These are phyloP conservation scores for Neodiprion fabricii DNA, from an alignment of 1,140 invertebrate species.

Conservation along the genomic window DNA sequence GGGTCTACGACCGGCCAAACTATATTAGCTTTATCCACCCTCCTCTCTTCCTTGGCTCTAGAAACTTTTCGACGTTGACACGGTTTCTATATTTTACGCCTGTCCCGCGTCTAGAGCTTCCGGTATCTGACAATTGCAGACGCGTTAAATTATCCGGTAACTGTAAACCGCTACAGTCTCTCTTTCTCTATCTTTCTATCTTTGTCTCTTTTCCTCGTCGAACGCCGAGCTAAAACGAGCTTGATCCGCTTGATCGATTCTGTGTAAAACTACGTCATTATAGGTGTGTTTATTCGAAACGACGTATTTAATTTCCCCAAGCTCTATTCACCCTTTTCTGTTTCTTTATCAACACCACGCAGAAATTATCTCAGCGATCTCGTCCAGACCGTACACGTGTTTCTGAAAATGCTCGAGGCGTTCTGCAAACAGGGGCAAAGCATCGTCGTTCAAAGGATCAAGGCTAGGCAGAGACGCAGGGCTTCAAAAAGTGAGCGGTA, in stretches of 20 bases:
- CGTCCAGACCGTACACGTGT: constrained; percentile 88
- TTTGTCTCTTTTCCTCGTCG: too few species aligned
- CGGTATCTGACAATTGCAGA: background rate
- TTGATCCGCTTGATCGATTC: too few species aligned
- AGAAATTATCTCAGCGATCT: constrained; percentile 87
- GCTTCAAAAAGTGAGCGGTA: constrained; percentile 57
- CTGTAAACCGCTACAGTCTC: background rate
- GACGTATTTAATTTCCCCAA: too few species aligned
- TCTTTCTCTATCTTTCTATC: too few species aligned
- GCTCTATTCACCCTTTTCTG: constrained; percentile 29
- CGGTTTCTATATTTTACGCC: constrained; percentile 12
- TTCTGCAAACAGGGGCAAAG: constrained; percentile 73
- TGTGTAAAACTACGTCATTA: too few species aligned
- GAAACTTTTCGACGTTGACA: constrained; percentile 8
- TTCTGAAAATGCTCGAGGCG: constrained; percentile 89
- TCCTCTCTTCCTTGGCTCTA: too few species aligned
- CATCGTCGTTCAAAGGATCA: constrained; percentile 77
- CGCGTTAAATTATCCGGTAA: background rate
- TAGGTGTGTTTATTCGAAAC: too few species aligned
- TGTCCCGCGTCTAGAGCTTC: background rate
- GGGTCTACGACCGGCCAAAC: too few species aligned
- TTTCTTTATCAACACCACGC: constrained; percentile 5
- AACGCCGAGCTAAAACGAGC: too few species aligned
- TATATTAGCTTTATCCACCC: too few species aligned
- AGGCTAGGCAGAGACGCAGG: constrained; percentile 60